A percentile compares a stretch with the other conserved stretches of the same genome.
phyloP scores from a whole-genome alignment of 2,888 invertebrate genomes.

The Calameuta pallipes region DNA sequence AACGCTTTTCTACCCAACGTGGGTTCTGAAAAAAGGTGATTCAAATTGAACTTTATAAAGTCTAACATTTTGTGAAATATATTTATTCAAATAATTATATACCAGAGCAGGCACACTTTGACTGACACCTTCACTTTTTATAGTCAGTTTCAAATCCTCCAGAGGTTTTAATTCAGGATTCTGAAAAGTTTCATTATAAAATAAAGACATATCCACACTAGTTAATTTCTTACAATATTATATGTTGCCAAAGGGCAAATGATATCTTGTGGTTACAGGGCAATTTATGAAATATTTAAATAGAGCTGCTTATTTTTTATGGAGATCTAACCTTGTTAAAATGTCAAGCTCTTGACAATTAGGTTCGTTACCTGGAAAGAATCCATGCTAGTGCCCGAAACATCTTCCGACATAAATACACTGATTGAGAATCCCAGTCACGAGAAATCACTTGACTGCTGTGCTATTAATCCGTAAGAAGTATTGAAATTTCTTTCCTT shows the following conservation, averaged over 20 bases:
- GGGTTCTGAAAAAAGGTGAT: conserved; percentile 66
- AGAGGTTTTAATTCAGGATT: conserved; percentile 56
- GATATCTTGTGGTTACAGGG: too few relatives aligned
- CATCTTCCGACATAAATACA: conserved; percentile 38
- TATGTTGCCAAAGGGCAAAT: too few relatives aligned
- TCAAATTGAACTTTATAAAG: neutral
- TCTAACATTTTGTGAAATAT: neutral
- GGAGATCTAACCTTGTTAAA: neutral
- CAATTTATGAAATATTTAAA: neutral
- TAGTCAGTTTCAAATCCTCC: conserved; percentile 62
- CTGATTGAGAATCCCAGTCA: neutral
- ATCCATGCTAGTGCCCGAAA: conserved; percentile 26
- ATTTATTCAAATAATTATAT: conserved; percentile 28
- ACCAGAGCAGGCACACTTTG: conserved; percentile 75
- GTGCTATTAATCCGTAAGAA: neutral
- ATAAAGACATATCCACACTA: neutral
- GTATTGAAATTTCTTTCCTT: neutral
- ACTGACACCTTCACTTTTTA: conserved; percentile 69
- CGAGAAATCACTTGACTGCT: neutral
- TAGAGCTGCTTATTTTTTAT: neutral
- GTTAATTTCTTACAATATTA: neutral
- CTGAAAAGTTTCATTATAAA: conserved; percentile 32
- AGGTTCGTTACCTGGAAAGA: conserved; percentile 34
- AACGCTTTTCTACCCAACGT: conserved; percentile 70
- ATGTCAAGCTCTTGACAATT: neutral